Percentiles rank a stretch among this genome's conserved stretches.
Evolutionary conservation across 2,888 invertebrate genomes (phyloP).

Genomic region (Scaeva pyrastri): DNA sequence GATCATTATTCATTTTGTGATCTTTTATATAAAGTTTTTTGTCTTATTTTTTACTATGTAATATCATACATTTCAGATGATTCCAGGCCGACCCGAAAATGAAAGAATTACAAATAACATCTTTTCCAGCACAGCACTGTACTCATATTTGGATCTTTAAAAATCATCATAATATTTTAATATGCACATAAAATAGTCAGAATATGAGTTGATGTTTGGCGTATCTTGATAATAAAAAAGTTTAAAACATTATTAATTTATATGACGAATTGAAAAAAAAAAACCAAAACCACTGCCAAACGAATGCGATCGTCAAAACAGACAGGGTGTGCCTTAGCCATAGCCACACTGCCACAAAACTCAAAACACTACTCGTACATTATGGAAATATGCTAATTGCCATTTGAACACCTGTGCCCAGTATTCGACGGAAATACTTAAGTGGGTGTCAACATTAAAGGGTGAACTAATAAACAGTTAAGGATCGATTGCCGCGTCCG

Average conservation of each 20-base stretch:
- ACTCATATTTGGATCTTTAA: not conserved
- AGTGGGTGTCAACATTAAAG: conserved; percentile 72
- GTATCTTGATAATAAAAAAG: conserved; percentile 13
- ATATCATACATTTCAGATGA: too few relatives aligned
- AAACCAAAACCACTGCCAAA: conserved; percentile 38
- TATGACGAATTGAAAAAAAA: conserved; percentile 31
- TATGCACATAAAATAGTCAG: not conserved
- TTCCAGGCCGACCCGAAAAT: too few relatives aligned
- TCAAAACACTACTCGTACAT: not conserved
- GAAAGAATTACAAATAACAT: too few relatives aligned
- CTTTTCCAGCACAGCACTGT: not conserved
- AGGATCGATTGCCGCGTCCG: conserved; percentile 68
- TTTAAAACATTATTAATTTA: too few relatives aligned
- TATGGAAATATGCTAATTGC: conserved; percentile 69
- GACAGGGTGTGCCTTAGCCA: conserved; percentile 58
- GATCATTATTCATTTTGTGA: too few relatives aligned
- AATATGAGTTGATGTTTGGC: not conserved
- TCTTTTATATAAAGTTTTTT: too few relatives aligned
- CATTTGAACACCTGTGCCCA: conserved; percentile 71
- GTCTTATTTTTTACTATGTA: too few relatives aligned
- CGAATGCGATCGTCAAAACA: conserved; percentile 28
- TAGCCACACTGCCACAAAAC: too few relatives aligned
- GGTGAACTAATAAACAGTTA: conserved; percentile 74
- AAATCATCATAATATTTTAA: not conserved
- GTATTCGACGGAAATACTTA: conserved; percentile 69